These are phyloP conservation scores for Thomomys bottae DNA, from an alignment of 2,113 vertebrate genomes.

Conservation along the genomic window DNA sequence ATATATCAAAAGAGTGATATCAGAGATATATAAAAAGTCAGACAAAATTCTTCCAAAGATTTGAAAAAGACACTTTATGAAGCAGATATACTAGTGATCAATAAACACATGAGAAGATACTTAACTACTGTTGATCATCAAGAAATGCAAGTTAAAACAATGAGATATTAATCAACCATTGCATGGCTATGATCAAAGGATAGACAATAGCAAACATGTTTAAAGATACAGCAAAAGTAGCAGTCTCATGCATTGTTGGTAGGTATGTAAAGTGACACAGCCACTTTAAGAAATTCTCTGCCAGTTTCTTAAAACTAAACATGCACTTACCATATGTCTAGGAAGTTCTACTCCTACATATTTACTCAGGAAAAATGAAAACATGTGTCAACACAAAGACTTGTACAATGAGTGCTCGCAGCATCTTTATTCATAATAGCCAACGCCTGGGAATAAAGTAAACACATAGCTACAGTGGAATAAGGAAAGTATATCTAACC, in stretches of 20 bases:
- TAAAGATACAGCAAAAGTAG: not conserved
- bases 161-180: not conserved
- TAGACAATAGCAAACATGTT: not conserved
- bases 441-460: conserved; percentile 10
- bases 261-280: not conserved
- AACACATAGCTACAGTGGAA: not conserved
- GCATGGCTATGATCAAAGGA: not conserved
- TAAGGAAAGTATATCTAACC: not conserved
- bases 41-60: conserved; percentile 24
- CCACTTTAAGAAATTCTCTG: conserved; percentile 30
- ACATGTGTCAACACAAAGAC: conserved; percentile 13
- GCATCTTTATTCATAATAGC: not conserved
- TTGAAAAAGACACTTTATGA: conserved; percentile 32
- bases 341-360: conserved; percentile 26
- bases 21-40: conserved; percentile 5
- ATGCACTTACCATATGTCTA: conserved; percentile 2
- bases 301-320: conserved; percentile 42
- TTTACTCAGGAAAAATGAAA: conserved; percentile 56
- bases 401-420: not conserved
- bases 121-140: not conserved
- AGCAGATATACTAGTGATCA: conserved; percentile 8
- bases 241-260: not conserved
- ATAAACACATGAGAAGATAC: conserved; percentile 3
- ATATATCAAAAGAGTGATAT: not conserved
- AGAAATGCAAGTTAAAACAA: conserved; percentile 43